Conservation (phyloP, 1,140 invertebrate species). For the Drosophila parvula region DNA sequence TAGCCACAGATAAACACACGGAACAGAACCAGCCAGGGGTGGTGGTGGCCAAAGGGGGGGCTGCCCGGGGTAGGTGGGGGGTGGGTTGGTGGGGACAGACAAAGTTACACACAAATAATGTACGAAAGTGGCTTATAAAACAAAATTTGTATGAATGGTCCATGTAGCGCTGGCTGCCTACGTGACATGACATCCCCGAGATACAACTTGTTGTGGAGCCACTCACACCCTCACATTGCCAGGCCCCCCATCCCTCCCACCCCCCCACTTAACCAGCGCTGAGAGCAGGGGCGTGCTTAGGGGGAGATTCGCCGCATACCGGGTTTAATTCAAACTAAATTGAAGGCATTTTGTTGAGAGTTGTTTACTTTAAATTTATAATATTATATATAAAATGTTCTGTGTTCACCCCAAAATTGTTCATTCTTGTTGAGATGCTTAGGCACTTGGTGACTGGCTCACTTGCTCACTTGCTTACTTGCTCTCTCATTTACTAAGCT, state of each 20-base stretch:
- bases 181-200: conserved; percentile 79
- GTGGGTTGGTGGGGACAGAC: conserved; percentile 31
- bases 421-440: background rate
- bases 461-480: background rate
- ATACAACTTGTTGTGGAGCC: conserved; percentile 71
- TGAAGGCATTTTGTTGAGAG: background rate
- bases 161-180: conserved; percentile 71
- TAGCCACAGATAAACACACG: conserved; percentile 34
- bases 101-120: conserved; percentile 81
- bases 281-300: background rate
- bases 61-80: background rate
- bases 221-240: background rate
- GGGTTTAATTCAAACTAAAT: background rate
- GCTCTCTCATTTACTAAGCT: background rate
- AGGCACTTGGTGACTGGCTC: background rate
- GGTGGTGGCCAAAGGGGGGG: background rate
- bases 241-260: too few relatives aligned
- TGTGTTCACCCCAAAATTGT: background rate
- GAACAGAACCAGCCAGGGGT: conserved; percentile 16
- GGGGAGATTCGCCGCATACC: background rate
- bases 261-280: background rate
- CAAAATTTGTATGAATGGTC: conserved; percentile 82
- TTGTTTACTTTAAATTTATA: background rate
- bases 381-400: background rate
- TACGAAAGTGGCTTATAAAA: conserved; percentile 81